Evolutionary conservation across 2,797 vertebrate genomes (phyloP), one percentile per base, ranked within the genome.

Genomic region (Mergus octosetaceus): DNA sequence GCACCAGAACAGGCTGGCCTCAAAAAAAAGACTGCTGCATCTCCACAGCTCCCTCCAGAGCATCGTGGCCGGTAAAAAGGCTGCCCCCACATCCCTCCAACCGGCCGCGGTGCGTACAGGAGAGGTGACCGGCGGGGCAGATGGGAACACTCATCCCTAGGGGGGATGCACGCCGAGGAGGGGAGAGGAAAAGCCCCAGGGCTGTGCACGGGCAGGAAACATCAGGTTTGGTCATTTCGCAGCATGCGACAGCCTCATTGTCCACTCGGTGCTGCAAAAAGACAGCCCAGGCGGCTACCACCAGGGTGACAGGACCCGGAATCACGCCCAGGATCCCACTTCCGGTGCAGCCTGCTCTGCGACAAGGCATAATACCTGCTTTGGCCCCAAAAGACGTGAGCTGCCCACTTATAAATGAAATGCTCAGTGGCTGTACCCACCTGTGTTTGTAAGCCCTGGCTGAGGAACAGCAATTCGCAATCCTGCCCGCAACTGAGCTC

Each of bases 351-450:
- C 54, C 17, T 30, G 54, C 54, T 43, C 39, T n/a, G 47, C 27
- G 41, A 17, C 4, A 5, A 7, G 53, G 21, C 25, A 28, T 8
- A 14, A 43, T 0, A 2, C 41, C 53, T 19, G n/a, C 64, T 38
- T 65, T 30, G 22, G 36, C n/a, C 85, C 77, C 43, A 18, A 21
- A 36, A 47, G 1, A 6, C 5, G 0, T 41, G 3, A 41, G 0
- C 5, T 9, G 47, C 57, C 62, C 2, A 1, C 13, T 22, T 8
- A 2, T 0, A 8, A 32, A 5, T 1, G 10, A 9, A 45, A 41
- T 3, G 0, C 34, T 49, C 0, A 0, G 47, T 13, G 75, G 2
- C 2, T 21, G 32, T 0, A 3, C 66, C n/a, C 15, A 1, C 11
- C 22, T 34, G 32, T 6, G 22, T 12, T 25, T 18, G 0, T 1